phyloP scores from a whole-genome alignment of 2,113 vertebrate species.

The Podiceps cristatus region DNA sequence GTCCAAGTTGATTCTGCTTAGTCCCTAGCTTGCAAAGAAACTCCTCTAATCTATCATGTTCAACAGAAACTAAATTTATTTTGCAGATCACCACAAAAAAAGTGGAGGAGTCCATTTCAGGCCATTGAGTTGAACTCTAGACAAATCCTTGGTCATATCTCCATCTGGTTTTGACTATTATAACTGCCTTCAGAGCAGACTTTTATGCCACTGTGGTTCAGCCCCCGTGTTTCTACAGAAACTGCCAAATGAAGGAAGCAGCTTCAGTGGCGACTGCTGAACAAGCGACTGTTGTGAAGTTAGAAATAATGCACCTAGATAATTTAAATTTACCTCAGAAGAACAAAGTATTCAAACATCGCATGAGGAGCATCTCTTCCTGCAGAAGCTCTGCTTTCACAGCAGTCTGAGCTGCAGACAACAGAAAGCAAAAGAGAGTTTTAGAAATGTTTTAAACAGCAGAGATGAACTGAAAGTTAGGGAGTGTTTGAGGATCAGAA shows the following conservation, averaged over 20 bases:
- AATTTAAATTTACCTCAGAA: background rate
- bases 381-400: background rate
- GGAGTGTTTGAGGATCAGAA: background rate
- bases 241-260: background rate
- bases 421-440: background rate
- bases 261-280: accelerated
- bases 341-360: background rate
- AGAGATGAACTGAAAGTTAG: background rate
- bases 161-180: background rate
- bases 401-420: background rate
- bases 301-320: background rate
- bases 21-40: background rate
- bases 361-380: background rate
- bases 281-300: background rate
- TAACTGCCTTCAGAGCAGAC: background rate
- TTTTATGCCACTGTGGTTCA: accelerated
- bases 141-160: background rate
- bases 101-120: background rate
- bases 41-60: accelerated
- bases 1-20: background rate
- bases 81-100: background rate
- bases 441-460: background rate
- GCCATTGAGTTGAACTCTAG: background rate
- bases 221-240: background rate
- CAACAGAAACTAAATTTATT: background rate